Evolutionary conservation across 2,888 invertebrate genomes (phyloP).

Genomic region (Drosophila hawaiiensis): DNA sequence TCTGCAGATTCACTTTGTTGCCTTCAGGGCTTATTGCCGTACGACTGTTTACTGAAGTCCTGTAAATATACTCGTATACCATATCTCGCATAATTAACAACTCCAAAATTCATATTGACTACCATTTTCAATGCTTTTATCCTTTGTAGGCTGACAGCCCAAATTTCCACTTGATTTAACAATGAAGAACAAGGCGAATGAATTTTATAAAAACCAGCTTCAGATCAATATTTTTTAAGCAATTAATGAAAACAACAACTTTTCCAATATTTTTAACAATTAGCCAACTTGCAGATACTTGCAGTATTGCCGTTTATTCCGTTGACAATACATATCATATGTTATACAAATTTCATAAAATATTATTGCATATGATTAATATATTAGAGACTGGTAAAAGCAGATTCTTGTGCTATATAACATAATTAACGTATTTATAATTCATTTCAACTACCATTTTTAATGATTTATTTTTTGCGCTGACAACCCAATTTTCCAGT

Average conservation of each 20-base stretch:
- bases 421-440: background rate
- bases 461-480: background rate
- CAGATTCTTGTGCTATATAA: background rate
- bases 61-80: background rate
- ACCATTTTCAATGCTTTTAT: too few relatives aligned
- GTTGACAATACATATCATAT: background rate
- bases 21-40: background rate
- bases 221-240: background rate
- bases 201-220: background rate
- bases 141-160: background rate
- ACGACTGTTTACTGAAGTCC: too few relatives aligned
- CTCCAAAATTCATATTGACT: background rate
- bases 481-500: background rate
- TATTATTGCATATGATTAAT: background rate
- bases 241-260: background rate
- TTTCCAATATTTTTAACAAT: background rate
- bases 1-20: background rate
- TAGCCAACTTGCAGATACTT: background rate
- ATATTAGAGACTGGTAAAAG: background rate
- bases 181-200: background rate
- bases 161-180: background rate
- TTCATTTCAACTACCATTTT: background rate
- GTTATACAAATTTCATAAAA: background rate
- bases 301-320: background rate
- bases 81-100: background rate